These are phyloP conservation scores for Megaceryle alcyon DNA, from an alignment of 2,797 vertebrate genomes.

Conservation along the genomic window DNA sequence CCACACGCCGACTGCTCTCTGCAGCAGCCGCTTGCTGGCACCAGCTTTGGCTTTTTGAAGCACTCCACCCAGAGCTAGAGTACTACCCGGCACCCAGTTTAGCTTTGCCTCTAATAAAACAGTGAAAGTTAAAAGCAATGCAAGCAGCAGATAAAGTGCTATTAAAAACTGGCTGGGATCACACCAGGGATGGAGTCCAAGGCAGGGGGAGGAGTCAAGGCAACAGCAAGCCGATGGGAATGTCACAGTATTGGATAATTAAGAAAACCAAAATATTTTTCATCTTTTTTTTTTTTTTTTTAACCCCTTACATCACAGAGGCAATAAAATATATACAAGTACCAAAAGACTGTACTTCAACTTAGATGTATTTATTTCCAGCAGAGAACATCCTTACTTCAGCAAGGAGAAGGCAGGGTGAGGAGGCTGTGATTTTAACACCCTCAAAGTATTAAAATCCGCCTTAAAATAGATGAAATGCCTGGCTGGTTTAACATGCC, in stretches of 20 bases:
- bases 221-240: not conserved
- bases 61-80: not conserved
- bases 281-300: conserved; percentile 34
- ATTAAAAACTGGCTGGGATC: conserved; percentile 51
- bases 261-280: conserved; percentile 54
- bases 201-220: conserved; percentile 24
- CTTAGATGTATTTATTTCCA: not conserved
- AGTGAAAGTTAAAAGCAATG: conserved; percentile 52
- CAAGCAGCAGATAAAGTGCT: conserved; percentile 34
- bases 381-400: conserved; percentile 8
- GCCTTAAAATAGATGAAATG: not conserved
- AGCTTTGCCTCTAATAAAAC: conserved; percentile 50
- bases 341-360: conserved; percentile 19
- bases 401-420: not conserved
- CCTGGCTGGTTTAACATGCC: not conserved
- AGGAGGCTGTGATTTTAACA: not conserved
- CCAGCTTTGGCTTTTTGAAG: not conserved
- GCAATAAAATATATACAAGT: conserved; percentile 44
- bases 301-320: not conserved
- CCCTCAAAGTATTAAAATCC: not conserved
- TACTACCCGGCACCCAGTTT: conserved; percentile 47
- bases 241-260: conserved; percentile 31
- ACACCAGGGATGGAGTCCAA: conserved; percentile 8
- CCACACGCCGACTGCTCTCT: not conserved
- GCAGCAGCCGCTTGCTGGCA: not conserved